A percentile compares a stretch with the other conserved stretches of the same genome.
phyloP scores from a whole-genome alignment of 2,797 vertebrate genomes.

The Coregonus sp. region DNA sequence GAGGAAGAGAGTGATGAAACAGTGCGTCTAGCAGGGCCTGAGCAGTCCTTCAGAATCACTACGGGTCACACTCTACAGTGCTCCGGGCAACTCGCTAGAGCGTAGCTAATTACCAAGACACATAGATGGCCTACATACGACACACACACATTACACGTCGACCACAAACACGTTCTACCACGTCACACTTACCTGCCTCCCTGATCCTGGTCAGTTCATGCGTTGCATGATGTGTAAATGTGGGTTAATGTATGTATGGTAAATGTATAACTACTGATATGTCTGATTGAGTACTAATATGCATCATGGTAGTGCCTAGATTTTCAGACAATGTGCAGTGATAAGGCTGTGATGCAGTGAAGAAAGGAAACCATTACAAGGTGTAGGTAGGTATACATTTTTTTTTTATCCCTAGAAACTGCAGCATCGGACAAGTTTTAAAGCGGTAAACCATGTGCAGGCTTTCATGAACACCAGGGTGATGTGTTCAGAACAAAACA shows the following conservation, averaged over 20 bases:
- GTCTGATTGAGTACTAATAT: background rate
- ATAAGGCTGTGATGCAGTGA: background rate
- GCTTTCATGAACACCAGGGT: background rate
- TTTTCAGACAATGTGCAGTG: too few relatives aligned
- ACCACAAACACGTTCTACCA: background rate
- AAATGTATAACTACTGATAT: background rate
- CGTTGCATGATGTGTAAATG: background rate
- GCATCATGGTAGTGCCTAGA: background rate
- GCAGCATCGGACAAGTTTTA: slow-evolving; percentile 40
- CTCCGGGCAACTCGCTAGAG: background rate
- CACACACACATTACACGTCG: background rate
- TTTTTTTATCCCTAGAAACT: slow-evolving; percentile 52
- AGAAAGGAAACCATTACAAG: background rate
- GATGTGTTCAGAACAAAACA: background rate
- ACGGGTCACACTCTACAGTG: background rate
- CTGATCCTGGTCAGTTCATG: background rate
- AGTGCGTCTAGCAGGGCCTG: background rate
- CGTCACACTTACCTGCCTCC: background rate
- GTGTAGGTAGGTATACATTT: slow-evolving; percentile 13
- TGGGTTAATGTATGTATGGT: background rate
- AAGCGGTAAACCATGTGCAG: slow-evolving; percentile 58
- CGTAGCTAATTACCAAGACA: background rate
- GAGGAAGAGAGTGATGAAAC: background rate
- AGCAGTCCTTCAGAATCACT: background rate
- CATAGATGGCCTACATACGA: background rate